These are phyloP conservation scores for Pithecia hirsuta DNA, from an alignment of 2,797 vertebrate species.

Conservation along the genomic window DNA sequence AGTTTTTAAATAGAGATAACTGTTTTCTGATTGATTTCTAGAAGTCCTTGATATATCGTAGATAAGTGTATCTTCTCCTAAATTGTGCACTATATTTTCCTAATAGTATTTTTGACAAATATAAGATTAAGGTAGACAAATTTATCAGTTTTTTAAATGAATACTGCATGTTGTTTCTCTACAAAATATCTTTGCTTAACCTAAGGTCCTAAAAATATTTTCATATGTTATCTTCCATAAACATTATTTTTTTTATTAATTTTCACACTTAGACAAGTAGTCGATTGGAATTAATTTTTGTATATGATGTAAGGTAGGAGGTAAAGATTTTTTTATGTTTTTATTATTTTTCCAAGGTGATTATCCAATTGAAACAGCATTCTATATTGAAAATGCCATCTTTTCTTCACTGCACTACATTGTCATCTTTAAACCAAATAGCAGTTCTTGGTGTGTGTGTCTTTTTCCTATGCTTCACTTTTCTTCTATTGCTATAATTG, in stretches of 20 bases:
- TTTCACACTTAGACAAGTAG: not conserved
- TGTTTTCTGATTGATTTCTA: not conserved
- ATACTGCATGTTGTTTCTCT: not conserved
- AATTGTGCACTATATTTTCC: not conserved
- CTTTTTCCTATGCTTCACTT: not conserved
- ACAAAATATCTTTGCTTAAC: slow-evolving; percentile 10
- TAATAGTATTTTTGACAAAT: not conserved
- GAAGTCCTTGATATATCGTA: not conserved
- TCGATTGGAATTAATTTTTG: not conserved
- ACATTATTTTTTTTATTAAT: not conserved
- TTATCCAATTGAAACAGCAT: not conserved
- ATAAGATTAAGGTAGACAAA: not conserved
- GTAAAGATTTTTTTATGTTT: not conserved
- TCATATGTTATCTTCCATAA: not conserved
- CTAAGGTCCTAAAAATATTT: not conserved
- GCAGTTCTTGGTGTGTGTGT: not conserved
- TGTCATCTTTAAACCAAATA: not conserved
- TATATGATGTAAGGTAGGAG: not conserved
- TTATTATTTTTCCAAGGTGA: not conserved
- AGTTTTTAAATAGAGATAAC: not conserved
- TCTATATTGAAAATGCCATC: not conserved
- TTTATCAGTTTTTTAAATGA: not conserved
- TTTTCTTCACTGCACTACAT: not conserved
- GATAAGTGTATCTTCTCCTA: not conserved
- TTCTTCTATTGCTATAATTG: not conserved